A percentile compares a stretch with the other conserved stretches of the same genome.
Evolutionary conservation across 2,888 invertebrate genomes (phyloP).

Genomic region (Scaptomyza tumidula): DNA sequence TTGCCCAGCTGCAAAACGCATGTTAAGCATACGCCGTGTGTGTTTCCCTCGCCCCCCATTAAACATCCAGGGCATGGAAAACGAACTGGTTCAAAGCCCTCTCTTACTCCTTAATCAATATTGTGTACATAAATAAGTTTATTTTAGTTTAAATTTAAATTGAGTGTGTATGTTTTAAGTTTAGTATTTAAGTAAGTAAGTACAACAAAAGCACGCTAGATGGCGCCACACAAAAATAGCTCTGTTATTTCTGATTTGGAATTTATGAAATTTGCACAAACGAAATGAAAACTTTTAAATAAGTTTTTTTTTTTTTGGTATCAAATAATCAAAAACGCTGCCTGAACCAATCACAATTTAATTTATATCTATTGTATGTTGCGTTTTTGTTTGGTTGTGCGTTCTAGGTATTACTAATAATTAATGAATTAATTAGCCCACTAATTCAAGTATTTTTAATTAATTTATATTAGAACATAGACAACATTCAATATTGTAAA

Average conservation of each 20-base stretch:
- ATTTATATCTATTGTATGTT: conserved; percentile 40
- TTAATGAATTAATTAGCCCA: conserved; percentile 45
- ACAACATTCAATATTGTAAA: conserved; percentile 68
- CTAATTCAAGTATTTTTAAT: conserved; percentile 65
- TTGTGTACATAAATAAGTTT: conserved; percentile 70
- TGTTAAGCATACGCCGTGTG: conserved; percentile 61
- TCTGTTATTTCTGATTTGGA: conserved; percentile 34
- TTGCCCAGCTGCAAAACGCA: conserved; percentile 49
- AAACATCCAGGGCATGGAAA: neutral
- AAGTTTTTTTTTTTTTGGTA: neutral
- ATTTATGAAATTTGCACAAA: conserved; percentile 53
- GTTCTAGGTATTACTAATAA: conserved; percentile 69
- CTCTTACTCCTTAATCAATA: conserved; percentile 15
- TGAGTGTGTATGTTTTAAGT: conserved; percentile 33
- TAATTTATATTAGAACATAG: conserved; percentile 75
- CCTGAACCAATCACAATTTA: conserved; percentile 15
- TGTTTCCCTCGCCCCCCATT: conserved; percentile 2
- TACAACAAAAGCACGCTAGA: conserved; percentile 45
- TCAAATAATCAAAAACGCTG: conserved; percentile 1
- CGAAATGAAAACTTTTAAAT: conserved; percentile 1
- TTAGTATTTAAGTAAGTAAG: conserved; percentile 23
- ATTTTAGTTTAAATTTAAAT: conserved; percentile 40
- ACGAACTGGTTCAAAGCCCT: conserved; percentile 28
- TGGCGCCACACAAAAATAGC: conserved; percentile 42
- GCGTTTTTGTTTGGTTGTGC: conserved; percentile 58